Evolutionary conservation across 1,140 invertebrate species (phyloP), one percentile per base, ranked within the genome.

Genomic region (Apocrypta bakeri): DNA sequence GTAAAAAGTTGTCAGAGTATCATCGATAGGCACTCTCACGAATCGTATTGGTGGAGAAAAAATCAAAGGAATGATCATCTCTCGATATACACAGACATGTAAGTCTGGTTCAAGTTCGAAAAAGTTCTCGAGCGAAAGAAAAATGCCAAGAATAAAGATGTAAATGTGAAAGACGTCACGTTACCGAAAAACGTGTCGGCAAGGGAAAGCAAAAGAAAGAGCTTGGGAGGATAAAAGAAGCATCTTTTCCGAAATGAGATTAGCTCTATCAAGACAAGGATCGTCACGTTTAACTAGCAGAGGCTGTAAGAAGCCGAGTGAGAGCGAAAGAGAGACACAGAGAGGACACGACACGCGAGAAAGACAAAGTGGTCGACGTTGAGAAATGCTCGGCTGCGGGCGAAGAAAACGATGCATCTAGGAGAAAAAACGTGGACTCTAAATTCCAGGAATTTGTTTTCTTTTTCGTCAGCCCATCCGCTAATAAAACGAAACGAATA

Each of bases 331-430:
- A 48, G 42, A 48, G 42, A 56, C 27, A 21, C 7, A 76, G 31
- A 21, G 75, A 12, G 37, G 2, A 12, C 42, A 17, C 24, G 56
- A 72, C 61, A 77, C 37, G 17, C 27, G 17, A 72, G 25, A 37
- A 68, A n/a, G 76, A 74, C 76, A 79, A 79, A 74, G 77, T 83
- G 82, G 31, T 40, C 66, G 56, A 75, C 69, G 69, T 79, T 73
- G 82, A 79, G 33, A 79, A 79, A 79, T 79, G 37, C 63, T 48
- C 63, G 75, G 29, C 37, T 77, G 56, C 8, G 25, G 17, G 74
- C 63, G 68, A 21, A 71, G 31, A 21, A 71, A 21, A 17, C 29
- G 64, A 68, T 21, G 69, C 33, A 37, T 31, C 27, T 33, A 12
- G 27, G 72, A 48, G 72, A 25, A 74, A 74, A 25, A 74, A 40